Base-by-base conservation (phyloP, 2,888 invertebrate species). In the Eilema depressum region DNA sequence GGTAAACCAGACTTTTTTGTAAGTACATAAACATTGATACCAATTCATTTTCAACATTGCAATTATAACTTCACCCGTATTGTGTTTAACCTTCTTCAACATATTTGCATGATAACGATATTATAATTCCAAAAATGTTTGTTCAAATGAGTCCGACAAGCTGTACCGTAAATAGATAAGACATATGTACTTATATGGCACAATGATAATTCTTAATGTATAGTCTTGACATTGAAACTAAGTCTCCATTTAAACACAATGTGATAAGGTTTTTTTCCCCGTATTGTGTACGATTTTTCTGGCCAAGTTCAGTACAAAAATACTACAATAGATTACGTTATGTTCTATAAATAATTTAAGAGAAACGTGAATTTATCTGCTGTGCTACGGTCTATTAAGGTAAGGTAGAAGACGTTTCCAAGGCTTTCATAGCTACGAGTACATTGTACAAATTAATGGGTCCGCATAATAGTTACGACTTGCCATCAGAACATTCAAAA, bases 121-220 rank as follows among this genome's bases (percentile, higher is more conserved):
- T 41, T 47, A 20, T 28, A 47, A 63, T 28, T 20, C 62, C n/a
- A 37, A 59, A 28, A 63, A 41, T 53, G 30, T 63, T 56, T 69
- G 10, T 64, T 63, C 60, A 67, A 66, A 64, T 60, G 67, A 71
- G 62, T 56, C 41, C 26, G 47, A n/a, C 66, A 70, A 47, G 17
- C 33, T 53, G 30, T 59, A 47, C 53, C 56, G 66, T 56, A 70
- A 62, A 70, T 61, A 70, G 66, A 70, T 66, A 70, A 70, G 37
- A 66, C 26, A 33, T 47, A 59, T 53, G 53, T 53, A 53, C 20
- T 20, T 17, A 61, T 53, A 56, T 53, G 17, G 53, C 60, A 61
- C 33, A 65, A 61, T 14, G 23, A 47, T 65, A 64, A 64, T 37
- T 33, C 41, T 59, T 33, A 20, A 14, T n/a, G 47, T 53, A 37